Evolutionary conservation across 2,888 invertebrate genomes (phyloP).

Genomic region (Esperia sulphurella): DNA sequence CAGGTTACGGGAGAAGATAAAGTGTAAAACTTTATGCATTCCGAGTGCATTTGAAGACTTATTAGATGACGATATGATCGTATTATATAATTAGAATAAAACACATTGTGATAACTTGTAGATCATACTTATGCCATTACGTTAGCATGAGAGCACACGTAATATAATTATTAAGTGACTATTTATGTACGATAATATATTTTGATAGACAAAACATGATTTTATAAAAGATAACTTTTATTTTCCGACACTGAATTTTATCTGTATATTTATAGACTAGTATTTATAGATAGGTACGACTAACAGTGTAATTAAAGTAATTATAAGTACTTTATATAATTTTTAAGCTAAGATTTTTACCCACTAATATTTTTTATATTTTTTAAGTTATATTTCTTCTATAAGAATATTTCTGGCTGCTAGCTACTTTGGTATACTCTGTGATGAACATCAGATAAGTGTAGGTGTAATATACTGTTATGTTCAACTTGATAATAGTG

Average conservation of each 20-base stretch:
- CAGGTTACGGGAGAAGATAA: constrained; percentile 57
- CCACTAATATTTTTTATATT: no score
- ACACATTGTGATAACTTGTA: constrained; percentile 5
- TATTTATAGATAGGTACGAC: no score
- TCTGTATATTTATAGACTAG: neutral
- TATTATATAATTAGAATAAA: constrained; percentile 10
- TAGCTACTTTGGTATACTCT: no score
- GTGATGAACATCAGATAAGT: neutral
- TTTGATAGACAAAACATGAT: neutral
- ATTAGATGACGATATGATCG: neutral
- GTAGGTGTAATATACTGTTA: neutral
- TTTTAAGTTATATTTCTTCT: no score
- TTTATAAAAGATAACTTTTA: neutral
- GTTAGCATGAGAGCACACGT: neutral
- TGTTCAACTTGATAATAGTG: constrained; percentile 18
- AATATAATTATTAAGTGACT: neutral
- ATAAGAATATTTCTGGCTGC: no score
- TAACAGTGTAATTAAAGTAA: no score
- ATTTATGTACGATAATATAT: neutral
- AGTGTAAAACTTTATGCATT: neutral
- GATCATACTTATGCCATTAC: neutral
- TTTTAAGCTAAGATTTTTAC: no score
- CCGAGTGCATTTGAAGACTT: neutral
- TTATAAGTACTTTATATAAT: no score
- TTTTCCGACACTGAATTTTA: neutral